Conservation (phyloP, 2,888 invertebrate species). For the Cephalotes varians region DNA sequence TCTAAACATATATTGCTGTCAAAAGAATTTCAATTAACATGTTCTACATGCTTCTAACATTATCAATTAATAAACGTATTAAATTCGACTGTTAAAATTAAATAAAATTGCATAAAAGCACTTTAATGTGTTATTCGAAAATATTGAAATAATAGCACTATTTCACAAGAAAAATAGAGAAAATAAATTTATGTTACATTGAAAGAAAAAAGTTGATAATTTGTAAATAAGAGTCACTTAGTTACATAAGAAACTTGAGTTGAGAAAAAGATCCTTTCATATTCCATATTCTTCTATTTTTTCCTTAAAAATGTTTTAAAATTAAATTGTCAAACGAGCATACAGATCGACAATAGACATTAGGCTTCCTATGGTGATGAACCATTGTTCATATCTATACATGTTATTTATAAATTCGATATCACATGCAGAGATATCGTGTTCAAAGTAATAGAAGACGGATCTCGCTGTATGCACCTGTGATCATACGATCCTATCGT, state of each 20-base stretch:
- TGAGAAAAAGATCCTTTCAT: not conserved
- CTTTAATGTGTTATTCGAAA: not conserved
- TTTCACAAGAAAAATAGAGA: not conserved
- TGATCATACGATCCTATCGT: not conserved
- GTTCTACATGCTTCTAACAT: not conserved
- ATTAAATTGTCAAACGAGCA: not conserved
- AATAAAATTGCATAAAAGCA: not conserved
- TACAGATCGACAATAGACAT: not conserved
- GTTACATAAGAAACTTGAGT: not conserved
- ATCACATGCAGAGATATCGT: not conserved
- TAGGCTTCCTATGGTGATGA: not conserved
- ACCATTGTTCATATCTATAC: not conserved
- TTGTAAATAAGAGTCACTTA: not conserved
- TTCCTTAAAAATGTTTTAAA: not conserved
- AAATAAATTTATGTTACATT: not conserved
- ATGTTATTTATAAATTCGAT: not conserved
- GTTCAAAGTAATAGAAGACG: not conserved
- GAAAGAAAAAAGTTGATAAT: not conserved
- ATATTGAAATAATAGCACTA: not conserved
- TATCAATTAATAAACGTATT: not conserved
- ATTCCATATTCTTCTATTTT: not conserved
- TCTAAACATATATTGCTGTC: not conserved
- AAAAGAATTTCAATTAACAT: not conserved
- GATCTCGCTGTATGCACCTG: not conserved
- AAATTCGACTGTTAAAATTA: not conserved